Evolutionary conservation across 1,140 invertebrate species (phyloP).

Genomic region (Berghia stephanieae): DNA sequence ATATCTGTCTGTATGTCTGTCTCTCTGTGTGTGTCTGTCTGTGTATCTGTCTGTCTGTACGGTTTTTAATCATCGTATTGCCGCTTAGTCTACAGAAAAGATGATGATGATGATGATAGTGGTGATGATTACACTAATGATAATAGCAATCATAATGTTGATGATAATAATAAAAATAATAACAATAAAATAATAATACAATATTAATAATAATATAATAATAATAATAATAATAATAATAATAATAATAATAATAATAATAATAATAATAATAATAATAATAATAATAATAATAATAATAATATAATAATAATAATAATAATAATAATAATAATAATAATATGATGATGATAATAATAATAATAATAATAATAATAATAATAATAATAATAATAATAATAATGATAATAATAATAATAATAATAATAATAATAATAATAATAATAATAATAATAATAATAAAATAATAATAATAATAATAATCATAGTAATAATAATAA

Average conservation of each 20-base stretch:
- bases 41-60: no score
- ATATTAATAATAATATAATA: conserved; percentile 24
- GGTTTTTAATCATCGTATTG: no score
- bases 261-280: conserved; percentile 24
- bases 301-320: neutral
- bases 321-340: neutral
- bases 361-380: conserved; percentile 3
- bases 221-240: conserved; percentile 15
- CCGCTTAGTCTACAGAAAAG: no score
- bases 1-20: no score
- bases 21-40: no score
- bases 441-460: neutral
- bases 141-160: no score
- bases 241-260: conserved; percentile 1
- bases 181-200: no score
- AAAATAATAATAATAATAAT: no score
- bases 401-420: neutral
- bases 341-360: neutral
- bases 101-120: conserved; percentile 16
- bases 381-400: neutral
- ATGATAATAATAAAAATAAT: no score
- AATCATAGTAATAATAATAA: no score
- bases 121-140: neutral
- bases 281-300: conserved; percentile 3
- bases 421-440: neutral